A percentile compares a stretch with the other conserved stretches of the same genome.
phyloP scores from a whole-genome alignment of 2,797 vertebrate genomes.

The Chelidonichthys spinosus region DNA sequence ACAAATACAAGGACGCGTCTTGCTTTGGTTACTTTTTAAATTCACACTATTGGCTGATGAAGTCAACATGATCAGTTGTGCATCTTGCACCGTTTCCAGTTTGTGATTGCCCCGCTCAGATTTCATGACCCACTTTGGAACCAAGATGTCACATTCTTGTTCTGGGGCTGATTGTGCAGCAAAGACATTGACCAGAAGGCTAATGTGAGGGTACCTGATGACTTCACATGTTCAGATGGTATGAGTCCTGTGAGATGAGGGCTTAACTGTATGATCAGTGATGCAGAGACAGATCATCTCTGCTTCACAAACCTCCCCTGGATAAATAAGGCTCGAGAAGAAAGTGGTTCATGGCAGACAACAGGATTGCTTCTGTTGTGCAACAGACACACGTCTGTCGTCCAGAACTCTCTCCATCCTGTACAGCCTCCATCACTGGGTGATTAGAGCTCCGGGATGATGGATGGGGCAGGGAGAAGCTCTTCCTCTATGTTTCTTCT shows the following conservation, averaged over 20 bases:
- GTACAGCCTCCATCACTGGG: constrained; percentile 73
- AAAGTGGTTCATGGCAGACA: constrained; percentile 29
- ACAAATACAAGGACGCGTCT: not conserved
- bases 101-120: not conserved
- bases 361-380: constrained; percentile 53
- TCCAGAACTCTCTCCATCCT: constrained; percentile 67
- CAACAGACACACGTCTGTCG: constrained; percentile 60
- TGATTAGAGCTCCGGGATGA: constrained; percentile 75
- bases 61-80: not conserved
- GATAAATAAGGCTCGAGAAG: constrained; percentile 28
- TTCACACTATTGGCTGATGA: not conserved
- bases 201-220: not conserved
- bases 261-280: constrained; percentile 3
- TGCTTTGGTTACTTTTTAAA: not conserved
- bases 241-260: constrained; percentile 24
- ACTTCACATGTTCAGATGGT: constrained; percentile 14
- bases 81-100: not conserved
- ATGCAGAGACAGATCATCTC: constrained; percentile 10
- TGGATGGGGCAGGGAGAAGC: constrained; percentile 70
- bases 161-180: not conserved
- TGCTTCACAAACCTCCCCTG: constrained; percentile 12
- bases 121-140: not conserved
- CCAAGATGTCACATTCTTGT: not conserved
- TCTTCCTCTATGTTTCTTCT: constrained; percentile 64
- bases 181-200: not conserved